A percentile compares a stretch with the other conserved stretches of the same genome.
Evolutionary conservation across 2,888 invertebrate species (phyloP).

Genomic region (Mechanitis messenoides): DNA sequence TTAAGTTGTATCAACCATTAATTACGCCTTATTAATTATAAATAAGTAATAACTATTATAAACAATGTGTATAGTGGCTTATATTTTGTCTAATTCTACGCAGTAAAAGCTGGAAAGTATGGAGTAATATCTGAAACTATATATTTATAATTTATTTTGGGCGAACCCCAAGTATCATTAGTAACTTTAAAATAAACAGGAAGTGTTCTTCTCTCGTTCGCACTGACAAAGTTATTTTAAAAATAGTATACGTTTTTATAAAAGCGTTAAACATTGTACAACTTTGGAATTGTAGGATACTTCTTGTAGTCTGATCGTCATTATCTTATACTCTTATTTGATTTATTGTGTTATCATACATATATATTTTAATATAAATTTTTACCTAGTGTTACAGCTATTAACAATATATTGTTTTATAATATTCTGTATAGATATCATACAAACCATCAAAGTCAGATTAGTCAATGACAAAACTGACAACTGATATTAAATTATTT

Average conservation of each 20-base stretch:
- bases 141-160: slow-evolving; percentile 21
- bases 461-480: background rate
- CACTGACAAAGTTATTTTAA: slow-evolving; percentile 6
- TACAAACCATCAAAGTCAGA: slow-evolving; percentile 3
- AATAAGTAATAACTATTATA: too few relatives aligned
- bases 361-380: too few relatives aligned
- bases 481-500: background rate
- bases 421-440: background rate
- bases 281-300: background rate
- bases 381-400: background rate
- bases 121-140: too few relatives aligned
- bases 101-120: too few relatives aligned
- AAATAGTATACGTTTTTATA: slow-evolving; percentile 3
- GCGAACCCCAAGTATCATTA: slow-evolving; percentile 21
- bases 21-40: too few relatives aligned
- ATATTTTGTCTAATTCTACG: too few relatives aligned
- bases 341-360: too few relatives aligned
- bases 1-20: too few relatives aligned
- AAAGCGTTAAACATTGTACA: background rate
- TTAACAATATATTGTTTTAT: background rate
- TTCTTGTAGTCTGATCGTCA: too few relatives aligned
- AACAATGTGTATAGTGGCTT: too few relatives aligned
- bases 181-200: slow-evolving; percentile 23
- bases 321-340: too few relatives aligned
- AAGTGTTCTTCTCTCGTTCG: slow-evolving; percentile 14